Evolutionary conservation across 2,113 vertebrate species (phyloP), one percentile per base, ranked within the genome.

Genomic region (Alligator sinensis): DNA sequence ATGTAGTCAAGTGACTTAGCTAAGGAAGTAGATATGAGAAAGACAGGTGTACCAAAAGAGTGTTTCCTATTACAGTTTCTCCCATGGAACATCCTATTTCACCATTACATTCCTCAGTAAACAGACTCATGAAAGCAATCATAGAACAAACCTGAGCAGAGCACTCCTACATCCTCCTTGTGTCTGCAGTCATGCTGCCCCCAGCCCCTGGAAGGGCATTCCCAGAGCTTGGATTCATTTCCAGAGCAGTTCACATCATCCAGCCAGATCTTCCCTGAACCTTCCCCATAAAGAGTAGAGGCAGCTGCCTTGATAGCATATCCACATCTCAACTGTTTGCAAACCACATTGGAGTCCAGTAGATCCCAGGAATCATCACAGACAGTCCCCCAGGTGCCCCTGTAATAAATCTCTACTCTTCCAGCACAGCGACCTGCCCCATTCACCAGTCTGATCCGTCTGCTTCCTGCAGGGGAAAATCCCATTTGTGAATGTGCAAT

Each of bases 241-340:
- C 91, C 93, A 17, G 13, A 11, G 34, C 96, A 97, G 13, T 61
- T 74, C 28, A 93, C n/a, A 25, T 87, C 76, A 1, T 93, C 91
- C 87, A 95, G 12, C 92, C 93, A 94, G 68, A 96, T 34, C 34
- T 34, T 34, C 34, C 34, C 34, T 34, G 34, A 34, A 34, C 34
- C 34, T 34, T 34, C 34, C 8, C 96, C 91, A n/a, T 95, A 97
- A 74, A 68, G 54, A 4, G 91, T 82, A 1, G 87, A 75, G 17
- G 84, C 80, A 2, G 13, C 34, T 21, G 89, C 86, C 2, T 87
- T 66, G 14, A 97, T 64, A 9, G 94, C 95, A 1, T 19, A 76
- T 28, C 96, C 96, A 30, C 95, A 96, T 27, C 77, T 82, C 81
- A 95, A 88, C 70, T 97, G 95, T 75, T 84, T n/a, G 82, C 96